phyloP scores from a whole-genome alignment of 2,888 invertebrate genomes.

The Zele albiditarsus region DNA sequence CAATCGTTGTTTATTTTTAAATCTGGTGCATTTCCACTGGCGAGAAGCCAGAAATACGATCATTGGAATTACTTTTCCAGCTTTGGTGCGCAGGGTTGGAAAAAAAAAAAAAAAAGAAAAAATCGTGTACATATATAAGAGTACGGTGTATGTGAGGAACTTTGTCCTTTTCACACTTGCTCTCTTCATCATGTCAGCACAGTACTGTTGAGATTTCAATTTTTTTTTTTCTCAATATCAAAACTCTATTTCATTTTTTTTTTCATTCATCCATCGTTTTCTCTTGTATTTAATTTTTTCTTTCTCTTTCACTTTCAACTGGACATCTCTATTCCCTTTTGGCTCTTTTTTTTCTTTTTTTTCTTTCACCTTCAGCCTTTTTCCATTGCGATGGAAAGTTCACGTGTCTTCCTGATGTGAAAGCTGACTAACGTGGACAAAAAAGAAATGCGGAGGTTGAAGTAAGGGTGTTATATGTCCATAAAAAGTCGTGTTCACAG shows the following conservation, averaged over 20 bases:
- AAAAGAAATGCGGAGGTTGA: not conserved
- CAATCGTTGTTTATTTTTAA: not conserved
- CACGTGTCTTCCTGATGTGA: not conserved
- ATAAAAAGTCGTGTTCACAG: slow-evolving; percentile 16
- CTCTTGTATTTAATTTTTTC: too few relatives aligned
- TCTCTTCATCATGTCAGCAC: not conserved
- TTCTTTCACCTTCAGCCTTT: not conserved
- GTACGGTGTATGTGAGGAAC: not conserved
- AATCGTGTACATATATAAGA: not conserved
- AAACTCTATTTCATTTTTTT: not conserved
- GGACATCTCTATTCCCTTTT: not conserved
- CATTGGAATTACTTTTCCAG: slow-evolving; percentile 50
- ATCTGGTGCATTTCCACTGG: slow-evolving; percentile 16
- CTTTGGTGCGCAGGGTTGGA: slow-evolving; percentile 51
- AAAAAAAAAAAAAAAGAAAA: slow-evolving; percentile 48
- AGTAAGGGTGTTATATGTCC: slow-evolving; percentile 14
- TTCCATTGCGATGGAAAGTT: not conserved
- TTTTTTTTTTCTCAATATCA: not conserved
- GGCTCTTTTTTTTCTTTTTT: not conserved
- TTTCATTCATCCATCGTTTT: not conserved
- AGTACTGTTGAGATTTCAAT: not conserved
- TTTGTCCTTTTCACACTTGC: not conserved
- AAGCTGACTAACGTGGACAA: not conserved
- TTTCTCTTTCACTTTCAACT: too few relatives aligned
- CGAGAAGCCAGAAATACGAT: slow-evolving; percentile 41